phyloP scores from a whole-genome alignment of 2,797 vertebrate genomes.

The Gambusia yucatana region DNA sequence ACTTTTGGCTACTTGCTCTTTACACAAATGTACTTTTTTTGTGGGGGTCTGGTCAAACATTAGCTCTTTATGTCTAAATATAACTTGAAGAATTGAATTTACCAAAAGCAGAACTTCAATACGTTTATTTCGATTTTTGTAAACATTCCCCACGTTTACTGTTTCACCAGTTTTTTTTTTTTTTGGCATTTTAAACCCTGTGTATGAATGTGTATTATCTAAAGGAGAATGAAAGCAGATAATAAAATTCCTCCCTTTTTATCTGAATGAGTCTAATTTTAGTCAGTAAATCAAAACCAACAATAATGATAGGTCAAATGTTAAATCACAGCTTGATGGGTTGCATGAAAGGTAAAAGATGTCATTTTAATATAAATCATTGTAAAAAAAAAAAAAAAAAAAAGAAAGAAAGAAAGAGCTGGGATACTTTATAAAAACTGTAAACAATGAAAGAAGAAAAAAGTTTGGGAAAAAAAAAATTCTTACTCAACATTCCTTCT shows the following conservation, averaged over 20 bases:
- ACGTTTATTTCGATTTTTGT: not conserved
- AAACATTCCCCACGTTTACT: not conserved
- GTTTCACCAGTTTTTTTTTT: not conserved
- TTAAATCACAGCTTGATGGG: not conserved
- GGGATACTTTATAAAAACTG: not conserved
- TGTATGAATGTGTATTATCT: not conserved
- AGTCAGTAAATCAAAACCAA: not conserved
- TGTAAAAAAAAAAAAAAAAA: not conserved
- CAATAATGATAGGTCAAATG: not conserved
- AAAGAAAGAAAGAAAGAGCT: too few species aligned
- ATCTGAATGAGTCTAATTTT: not conserved
- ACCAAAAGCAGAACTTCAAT: not conserved
- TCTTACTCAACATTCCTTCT: not conserved
- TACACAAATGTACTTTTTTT: not conserved
- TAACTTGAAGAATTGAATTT: not conserved
- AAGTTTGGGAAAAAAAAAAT: not conserved
- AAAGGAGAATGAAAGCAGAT: not conserved
- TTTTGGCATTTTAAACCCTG: not conserved
- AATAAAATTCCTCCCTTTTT: not conserved
- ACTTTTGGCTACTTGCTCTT: not conserved
- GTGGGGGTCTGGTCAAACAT: not conserved
- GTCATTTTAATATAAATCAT: not conserved
- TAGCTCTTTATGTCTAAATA: not conserved
- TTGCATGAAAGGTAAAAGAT: not conserved
- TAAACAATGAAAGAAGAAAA: not conserved